Percentiles rank a stretch among this genome's conserved stretches.
These are phyloP conservation scores for Brenthis hecate DNA, from an alignment of 2,888 invertebrate species.

Conservation along the genomic window DNA sequence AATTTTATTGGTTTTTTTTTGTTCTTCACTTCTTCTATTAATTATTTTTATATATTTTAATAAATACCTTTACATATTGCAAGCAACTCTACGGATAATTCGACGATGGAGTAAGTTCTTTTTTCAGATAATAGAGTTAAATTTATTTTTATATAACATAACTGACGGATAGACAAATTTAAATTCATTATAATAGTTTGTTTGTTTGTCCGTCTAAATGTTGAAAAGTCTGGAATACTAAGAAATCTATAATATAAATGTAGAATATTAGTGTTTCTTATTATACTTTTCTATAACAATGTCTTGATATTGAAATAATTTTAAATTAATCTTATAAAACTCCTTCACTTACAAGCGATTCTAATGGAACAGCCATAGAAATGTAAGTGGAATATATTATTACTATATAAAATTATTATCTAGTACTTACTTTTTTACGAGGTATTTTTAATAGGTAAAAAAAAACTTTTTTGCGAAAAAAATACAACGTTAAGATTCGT, in stretches of 20 bases:
- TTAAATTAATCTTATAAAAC: not conserved
- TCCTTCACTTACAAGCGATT: conserved; percentile 48
- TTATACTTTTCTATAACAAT: too few relatives aligned
- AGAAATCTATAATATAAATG: too few relatives aligned
- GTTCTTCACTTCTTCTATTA: not conserved
- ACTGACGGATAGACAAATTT: too few relatives aligned
- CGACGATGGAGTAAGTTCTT: conserved; percentile 52
- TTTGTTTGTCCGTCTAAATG: too few relatives aligned
- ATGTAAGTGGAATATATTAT: conserved; percentile 47
- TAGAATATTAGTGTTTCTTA: too few relatives aligned
- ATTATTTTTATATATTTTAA: not conserved
- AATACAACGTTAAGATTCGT: not conserved
- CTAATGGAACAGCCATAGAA: conserved; percentile 45
- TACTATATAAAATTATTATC: not conserved
- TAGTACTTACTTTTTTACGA: too few relatives aligned
- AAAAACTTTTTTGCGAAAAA: not conserved
- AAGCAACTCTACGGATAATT: conserved; percentile 55
- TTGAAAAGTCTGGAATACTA: too few relatives aligned
- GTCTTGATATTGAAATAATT: too few relatives aligned
- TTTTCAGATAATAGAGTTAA: too few relatives aligned
- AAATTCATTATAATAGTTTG: too few relatives aligned
- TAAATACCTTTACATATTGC: conserved; percentile 29
- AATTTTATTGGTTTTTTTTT: conserved; percentile 7
- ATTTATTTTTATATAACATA: too few relatives aligned
- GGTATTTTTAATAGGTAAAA: not conserved